Evolutionary conservation across 2,888 invertebrate species (phyloP).

Genomic region (Drosophila melanocephala): DNA sequence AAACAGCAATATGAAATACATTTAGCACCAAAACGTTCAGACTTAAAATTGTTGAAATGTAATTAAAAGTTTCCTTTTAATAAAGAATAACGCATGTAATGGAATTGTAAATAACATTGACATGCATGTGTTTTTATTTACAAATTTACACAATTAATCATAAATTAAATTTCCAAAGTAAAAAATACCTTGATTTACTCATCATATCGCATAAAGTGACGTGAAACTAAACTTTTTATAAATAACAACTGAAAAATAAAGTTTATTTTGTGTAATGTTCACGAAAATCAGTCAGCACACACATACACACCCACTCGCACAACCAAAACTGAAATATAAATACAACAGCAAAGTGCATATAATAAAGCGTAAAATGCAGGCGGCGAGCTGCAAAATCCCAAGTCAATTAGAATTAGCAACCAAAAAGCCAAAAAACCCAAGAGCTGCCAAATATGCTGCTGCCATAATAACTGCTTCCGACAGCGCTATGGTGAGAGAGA

Average conservation of each 20-base stretch:
- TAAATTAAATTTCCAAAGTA: not conserved
- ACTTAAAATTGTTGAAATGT: not conserved
- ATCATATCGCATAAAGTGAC: not conserved
- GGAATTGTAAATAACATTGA: not conserved
- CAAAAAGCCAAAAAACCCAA: slow-evolving; percentile 48
- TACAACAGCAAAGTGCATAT: slow-evolving; percentile 13
- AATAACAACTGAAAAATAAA: not conserved
- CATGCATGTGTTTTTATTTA: not conserved
- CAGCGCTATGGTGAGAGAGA: slow-evolving; percentile 19
- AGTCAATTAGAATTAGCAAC: slow-evolving; percentile 72
- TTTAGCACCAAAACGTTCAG: not conserved
- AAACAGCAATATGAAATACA: not conserved
- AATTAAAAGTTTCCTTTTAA: not conserved
- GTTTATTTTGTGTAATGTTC: slow-evolving; percentile 7
- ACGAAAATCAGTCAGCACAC: slow-evolving; percentile 7
- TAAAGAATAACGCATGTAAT: not conserved
- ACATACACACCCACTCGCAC: not conserved
- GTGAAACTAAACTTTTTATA: not conserved
- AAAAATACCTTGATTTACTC: not conserved
- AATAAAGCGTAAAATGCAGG: slow-evolving; percentile 52
- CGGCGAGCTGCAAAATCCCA: slow-evolving; percentile 63
- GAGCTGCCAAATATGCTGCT: slow-evolving; percentile 71
- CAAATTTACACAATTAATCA: not conserved
- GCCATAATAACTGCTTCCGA: slow-evolving; percentile 79
- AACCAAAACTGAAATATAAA: slow-evolving; percentile 15